Conservation (phyloP, 2,797 vertebrate species). For the Dicrostonyx torquatus region DNA sequence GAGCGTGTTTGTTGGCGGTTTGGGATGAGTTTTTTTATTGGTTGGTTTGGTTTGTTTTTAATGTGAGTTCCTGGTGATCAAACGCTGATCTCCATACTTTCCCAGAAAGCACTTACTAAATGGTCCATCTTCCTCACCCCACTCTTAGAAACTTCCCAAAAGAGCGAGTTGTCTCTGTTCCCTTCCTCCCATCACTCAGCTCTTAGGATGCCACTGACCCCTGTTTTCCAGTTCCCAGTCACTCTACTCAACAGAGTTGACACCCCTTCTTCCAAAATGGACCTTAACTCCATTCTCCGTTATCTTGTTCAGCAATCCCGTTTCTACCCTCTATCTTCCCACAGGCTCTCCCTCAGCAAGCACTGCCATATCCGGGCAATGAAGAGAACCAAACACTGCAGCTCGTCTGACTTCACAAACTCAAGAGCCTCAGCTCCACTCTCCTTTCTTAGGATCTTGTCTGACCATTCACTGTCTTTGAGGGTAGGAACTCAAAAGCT, state of each 20-base stretch:
- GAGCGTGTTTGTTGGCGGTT: background rate
- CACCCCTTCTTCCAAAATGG: background rate
- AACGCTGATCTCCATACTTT: background rate
- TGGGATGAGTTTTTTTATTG: background rate
- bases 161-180: rapidly evolving
- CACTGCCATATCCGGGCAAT: background rate
- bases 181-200: background rate
- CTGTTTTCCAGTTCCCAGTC: background rate
- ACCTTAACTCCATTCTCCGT: background rate
- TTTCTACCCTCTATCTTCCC: background rate
- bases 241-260: background rate
- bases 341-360: background rate
- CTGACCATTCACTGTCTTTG: background rate
- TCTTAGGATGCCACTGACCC: background rate
- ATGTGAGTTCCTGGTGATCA: background rate
- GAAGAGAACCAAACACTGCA: background rate
- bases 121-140: background rate
- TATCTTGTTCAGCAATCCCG: background rate
- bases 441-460: background rate
- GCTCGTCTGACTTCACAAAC: background rate
- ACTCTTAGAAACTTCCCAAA: background rate
- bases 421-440: background rate
- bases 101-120: background rate
- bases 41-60: background rate
- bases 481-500: background rate